These are phyloP conservation scores for Archilochus colubris DNA, from an alignment of 2,113 vertebrate species.

Conservation along the genomic window DNA sequence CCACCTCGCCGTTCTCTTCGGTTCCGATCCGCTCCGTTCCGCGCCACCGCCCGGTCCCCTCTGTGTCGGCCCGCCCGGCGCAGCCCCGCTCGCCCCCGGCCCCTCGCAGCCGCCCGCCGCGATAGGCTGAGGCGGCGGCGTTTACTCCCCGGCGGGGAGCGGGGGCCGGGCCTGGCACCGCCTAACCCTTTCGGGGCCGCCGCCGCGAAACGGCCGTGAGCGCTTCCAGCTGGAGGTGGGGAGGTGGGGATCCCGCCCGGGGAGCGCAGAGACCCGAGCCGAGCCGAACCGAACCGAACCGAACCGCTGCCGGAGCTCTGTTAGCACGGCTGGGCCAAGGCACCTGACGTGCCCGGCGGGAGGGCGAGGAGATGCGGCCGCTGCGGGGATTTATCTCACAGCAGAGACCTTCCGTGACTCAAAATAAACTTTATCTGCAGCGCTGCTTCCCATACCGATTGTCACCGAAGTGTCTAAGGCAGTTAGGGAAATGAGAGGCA, in stretches of 20 bases:
- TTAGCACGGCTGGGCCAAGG: accelerated
- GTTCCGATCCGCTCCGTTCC: constrained; percentile 62
- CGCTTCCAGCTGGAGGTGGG: not conserved
- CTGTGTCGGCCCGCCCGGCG: constrained; percentile 24
- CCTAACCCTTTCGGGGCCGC: constrained; percentile 69
- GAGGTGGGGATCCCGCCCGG: not conserved
- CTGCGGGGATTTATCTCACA: too few relatives aligned
- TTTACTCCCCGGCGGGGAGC: constrained; percentile 77
- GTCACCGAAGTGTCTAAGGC: not conserved
- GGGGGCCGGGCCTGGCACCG: constrained; percentile 71
- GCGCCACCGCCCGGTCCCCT: not conserved
- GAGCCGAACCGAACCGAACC: too few relatives aligned
- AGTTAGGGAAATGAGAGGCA: accelerated
- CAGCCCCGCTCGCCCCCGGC: constrained; percentile 78
- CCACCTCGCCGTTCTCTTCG: constrained; percentile 70
- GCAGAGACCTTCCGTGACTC: not conserved
- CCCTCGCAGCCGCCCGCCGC: constrained; percentile 79
- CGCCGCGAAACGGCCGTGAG: not conserved
- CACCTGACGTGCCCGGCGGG: too few relatives aligned
- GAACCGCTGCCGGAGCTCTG: not conserved
- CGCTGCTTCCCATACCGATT: not conserved
- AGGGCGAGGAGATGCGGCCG: not conserved
- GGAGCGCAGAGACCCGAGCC: too few relatives aligned
- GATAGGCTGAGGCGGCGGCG: constrained; percentile 87
- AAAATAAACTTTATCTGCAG: not conserved